Evolutionary conservation across 2,888 invertebrate genomes (phyloP), one percentile per base, ranked within the genome.

Genomic region (Cyclophora albipunctata): DNA sequence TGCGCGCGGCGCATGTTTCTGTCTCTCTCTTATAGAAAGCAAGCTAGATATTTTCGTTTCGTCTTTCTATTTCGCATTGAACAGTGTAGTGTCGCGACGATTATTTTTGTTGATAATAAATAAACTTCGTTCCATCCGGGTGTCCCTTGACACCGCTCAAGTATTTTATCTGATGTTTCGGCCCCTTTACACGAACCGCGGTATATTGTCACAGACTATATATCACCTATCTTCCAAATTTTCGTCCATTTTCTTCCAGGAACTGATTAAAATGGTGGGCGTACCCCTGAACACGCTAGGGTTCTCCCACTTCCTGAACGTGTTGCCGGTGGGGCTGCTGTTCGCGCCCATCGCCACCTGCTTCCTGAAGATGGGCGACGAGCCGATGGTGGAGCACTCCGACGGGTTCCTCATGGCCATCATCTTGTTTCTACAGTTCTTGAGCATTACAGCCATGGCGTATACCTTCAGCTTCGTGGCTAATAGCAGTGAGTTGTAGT

Each of bases 191-290:
- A 20, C 1, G 20, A 2, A 20, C 20, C 20, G 20, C 20, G 20
- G 20, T 20, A 20, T 20, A 20, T 20, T 20, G 20, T 20, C 20
- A 20, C 20, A 20, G 20, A 20, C 20, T 20, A 20, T 20, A 20
- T 20, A 20, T 20, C 2, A 20, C 20, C 20, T 20, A 20, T 20
- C 20, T 20, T 20, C 20, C 20, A 20, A 20, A 20, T 20, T 20
- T 20, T 20, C 20, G 20, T 20, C 20, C 20, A 20, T 20, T 20
- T 20, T 20, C 20, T 37, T 44, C n/a, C 57, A 70, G 70, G 67
- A 66, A 43, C 49, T 67, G 34, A 59, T 69, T 40, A 64, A 62
- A 46, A 58, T 67, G 50, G 53, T 63, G 0, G 69, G 67, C 0
- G 60, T 69, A 4, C 53, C 57, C 1, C 20, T 53, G 0, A 55